Evolutionary conservation across 2,797 vertebrate species (phyloP).

Genomic region (Sebastes flavidus): DNA sequence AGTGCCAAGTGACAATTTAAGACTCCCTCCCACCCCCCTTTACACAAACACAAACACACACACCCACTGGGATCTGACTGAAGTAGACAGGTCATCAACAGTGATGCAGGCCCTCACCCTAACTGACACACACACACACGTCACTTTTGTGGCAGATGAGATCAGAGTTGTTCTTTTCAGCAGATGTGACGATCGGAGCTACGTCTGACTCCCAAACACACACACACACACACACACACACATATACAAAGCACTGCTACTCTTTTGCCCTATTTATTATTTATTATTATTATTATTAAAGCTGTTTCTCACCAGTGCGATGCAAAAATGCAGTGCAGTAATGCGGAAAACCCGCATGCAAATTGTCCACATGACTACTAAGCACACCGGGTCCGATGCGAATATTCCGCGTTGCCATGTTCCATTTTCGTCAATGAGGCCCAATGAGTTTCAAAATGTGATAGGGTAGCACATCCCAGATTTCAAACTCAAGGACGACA

Average conservation of each 20-base stretch:
- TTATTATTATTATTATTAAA: background rate
- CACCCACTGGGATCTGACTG: slow-evolving; percentile 77
- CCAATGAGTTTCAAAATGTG: too few species aligned
- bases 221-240: slow-evolving; percentile 40
- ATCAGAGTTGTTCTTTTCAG: slow-evolving; percentile 87
- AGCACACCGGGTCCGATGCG: too few species aligned
- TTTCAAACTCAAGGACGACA: too few species aligned
- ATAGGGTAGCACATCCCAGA: too few species aligned
- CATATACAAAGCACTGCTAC: background rate
- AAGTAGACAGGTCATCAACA: slow-evolving; percentile 87
- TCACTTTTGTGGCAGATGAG: slow-evolving; percentile 83
- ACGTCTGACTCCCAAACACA: slow-evolving; percentile 9
- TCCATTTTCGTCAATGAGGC: too few species aligned
- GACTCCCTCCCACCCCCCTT: slow-evolving; percentile 25
- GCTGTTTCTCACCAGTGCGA: too few species aligned
- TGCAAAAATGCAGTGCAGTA: background rate
- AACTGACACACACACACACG: slow-evolving; percentile 38
- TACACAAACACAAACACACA: slow-evolving; percentile 27
- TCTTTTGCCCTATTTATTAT: background rate
- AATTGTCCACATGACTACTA: too few species aligned
- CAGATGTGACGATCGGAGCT: slow-evolving; percentile 71
- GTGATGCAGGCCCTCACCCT: slow-evolving; percentile 77
- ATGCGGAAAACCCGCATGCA: too few species aligned
- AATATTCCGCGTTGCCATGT: too few species aligned
- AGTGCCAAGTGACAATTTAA: slow-evolving; percentile 67